phyloP scores from a whole-genome alignment of 2,113 vertebrate species.

The Amblyopsis rosae region DNA sequence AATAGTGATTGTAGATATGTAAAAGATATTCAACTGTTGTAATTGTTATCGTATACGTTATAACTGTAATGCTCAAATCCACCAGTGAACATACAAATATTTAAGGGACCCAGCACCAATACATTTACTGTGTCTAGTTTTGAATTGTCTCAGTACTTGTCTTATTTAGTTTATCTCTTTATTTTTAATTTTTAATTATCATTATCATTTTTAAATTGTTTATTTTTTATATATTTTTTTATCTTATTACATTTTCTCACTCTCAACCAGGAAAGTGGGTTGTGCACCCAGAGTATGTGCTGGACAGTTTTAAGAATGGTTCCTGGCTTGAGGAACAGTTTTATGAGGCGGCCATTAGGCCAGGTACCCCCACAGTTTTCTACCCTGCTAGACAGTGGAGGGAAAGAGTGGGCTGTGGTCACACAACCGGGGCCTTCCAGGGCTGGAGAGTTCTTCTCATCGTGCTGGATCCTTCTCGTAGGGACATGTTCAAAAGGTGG shows the following conservation, averaged over 20 bases:
- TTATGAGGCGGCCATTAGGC: slow-evolving; percentile 82
- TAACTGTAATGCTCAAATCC: background rate
- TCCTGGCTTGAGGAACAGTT: slow-evolving; percentile 89
- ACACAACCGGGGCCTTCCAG: slow-evolving; percentile 86
- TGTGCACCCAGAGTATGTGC: slow-evolving; percentile 89
- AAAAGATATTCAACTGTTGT: background rate
- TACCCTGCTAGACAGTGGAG: slow-evolving; percentile 73
- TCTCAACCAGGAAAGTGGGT: slow-evolving; percentile 89
- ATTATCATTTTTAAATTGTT: too few relatives aligned
- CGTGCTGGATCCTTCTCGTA: slow-evolving; percentile 72
- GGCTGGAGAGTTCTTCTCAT: slow-evolving; percentile 89
- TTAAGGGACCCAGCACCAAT: background rate
- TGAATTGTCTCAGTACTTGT: background rate
- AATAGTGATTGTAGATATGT: background rate
- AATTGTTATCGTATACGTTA: background rate
- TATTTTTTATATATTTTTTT: background rate
- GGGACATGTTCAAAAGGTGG: slow-evolving; percentile 85
- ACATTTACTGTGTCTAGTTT: background rate
- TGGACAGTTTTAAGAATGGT: slow-evolving; percentile 87
- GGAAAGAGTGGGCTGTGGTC: slow-evolving; percentile 76
- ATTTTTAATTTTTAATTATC: background rate
- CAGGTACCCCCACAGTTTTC: slow-evolving; percentile 22
- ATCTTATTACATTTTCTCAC: background rate
- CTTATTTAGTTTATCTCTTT: background rate
- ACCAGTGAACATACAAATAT: background rate